Percentiles rank a stretch among this genome's conserved stretches.
Evolutionary conservation across 1,140 invertebrate genomes (phyloP).

Genomic region (Zaprionus taronus): DNA sequence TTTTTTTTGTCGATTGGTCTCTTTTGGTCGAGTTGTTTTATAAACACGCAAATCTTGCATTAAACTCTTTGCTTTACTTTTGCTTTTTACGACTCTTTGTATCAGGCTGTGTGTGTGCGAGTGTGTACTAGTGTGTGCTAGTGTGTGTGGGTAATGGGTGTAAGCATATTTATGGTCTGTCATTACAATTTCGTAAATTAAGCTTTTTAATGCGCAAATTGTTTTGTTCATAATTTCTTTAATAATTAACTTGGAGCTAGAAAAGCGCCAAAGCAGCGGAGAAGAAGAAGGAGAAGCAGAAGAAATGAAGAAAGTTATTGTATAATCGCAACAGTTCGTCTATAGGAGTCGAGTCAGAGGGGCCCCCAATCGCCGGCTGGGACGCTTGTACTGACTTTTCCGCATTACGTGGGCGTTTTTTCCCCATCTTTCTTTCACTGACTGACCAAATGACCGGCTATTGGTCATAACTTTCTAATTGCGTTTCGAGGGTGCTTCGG

Average conservation of each 20-base stretch:
- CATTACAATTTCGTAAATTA: constrained; percentile 80
- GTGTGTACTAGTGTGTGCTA: constrained; percentile 20
- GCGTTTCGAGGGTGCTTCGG: constrained; percentile 43
- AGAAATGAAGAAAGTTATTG: constrained; percentile 67
- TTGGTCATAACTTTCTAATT: constrained; percentile 69
- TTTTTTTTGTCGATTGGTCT: constrained; percentile 13
- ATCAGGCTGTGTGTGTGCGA: constrained; percentile 10
- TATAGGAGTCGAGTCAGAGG: not conserved
- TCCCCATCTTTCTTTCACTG: constrained; percentile 20
- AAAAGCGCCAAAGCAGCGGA: constrained; percentile 9
- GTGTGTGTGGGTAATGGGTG: constrained; percentile 67
- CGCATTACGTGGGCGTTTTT: constrained; percentile 68
- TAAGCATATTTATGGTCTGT: constrained; percentile 78
- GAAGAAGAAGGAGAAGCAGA: constrained; percentile 39
- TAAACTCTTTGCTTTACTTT: constrained; percentile 59
- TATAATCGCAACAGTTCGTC: constrained; percentile 47
- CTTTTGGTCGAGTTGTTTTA: constrained; percentile 65
- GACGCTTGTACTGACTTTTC: constrained; percentile 50
- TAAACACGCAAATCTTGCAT: constrained; percentile 80
- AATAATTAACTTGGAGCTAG: constrained; percentile 62
- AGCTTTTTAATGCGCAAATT: constrained; percentile 82
- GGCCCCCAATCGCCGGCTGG: not conserved
- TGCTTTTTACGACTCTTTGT: constrained; percentile 51
- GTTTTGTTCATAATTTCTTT: constrained; percentile 67
- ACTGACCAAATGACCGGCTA: constrained; percentile 47